These are phyloP conservation scores for Ginglymostoma cirratum DNA, from an alignment of 2,113 vertebrate species.

Conservation along the genomic window DNA sequence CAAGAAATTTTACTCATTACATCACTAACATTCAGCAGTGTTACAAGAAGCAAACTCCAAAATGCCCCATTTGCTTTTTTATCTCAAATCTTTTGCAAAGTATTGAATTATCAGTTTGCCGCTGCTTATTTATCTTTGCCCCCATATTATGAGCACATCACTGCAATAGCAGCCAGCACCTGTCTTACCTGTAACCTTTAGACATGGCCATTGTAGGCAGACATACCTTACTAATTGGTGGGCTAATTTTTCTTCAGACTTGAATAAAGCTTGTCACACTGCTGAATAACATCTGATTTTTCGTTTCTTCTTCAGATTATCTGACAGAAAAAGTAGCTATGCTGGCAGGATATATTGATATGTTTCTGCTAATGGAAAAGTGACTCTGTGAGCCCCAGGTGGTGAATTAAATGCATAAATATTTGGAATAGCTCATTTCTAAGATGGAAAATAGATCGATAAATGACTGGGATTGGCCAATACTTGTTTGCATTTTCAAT, in stretches of 20 bases:
- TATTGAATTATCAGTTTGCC: neutral
- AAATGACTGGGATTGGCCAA: neutral
- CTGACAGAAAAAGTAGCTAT: neutral
- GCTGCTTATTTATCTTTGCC: neutral
- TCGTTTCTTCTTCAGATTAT: neutral
- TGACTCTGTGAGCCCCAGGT: neutral
- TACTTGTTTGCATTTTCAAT: neutral
- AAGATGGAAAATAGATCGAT: neutral
- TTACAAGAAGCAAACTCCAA: slow-evolving; percentile 16
- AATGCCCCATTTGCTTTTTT: neutral
- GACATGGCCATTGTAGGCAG: neutral
- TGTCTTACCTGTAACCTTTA: neutral
- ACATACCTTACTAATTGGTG: neutral
- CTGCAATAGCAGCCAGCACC: neutral
- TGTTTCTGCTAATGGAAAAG: neutral
- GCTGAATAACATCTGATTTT: neutral
- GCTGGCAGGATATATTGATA: neutral
- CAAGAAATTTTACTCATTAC: neutral
- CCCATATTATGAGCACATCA: neutral
- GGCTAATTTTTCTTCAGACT: neutral
- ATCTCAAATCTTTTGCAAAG: neutral
- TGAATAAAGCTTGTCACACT: neutral
- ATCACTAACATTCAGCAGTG: neutral
- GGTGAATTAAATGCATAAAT: neutral
- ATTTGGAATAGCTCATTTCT: neutral